Base-by-base conservation (phyloP, 2,888 invertebrate genomes). In the Scaeva pyrastri region DNA sequence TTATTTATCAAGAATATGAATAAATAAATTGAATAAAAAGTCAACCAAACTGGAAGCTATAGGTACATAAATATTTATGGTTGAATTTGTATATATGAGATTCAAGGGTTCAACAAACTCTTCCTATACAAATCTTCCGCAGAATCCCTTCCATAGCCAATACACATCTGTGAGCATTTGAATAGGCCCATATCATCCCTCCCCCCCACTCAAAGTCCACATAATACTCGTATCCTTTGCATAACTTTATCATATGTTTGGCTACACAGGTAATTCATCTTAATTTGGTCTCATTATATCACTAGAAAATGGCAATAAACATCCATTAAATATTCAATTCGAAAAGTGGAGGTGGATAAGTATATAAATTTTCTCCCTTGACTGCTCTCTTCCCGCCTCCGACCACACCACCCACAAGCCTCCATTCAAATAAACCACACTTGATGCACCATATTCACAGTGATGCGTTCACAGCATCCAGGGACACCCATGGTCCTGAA, bases 231-330 rank as follows among this genome's bases (percentile, higher is more conserved):
- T 12, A 43, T 64, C 16, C 23, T 64, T 64, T 45, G 26, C 26
- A 64, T 26, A 31, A 45, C 64, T 45, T 48, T 48, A 66, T 66
- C 48, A 48, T 31, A 31, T 48, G 72, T 76, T 76, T 66, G 71
- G 36, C 70, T 71, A 45, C 60, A 68, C 23, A 62, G 80, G 73
- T 81, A 85, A 85, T 81, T 85, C 76, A 76, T 81, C 81, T 73
- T 81, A 81, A 86, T 86, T 86, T 70, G 19, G 72, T 81, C 81
- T 86, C 81, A 86, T 86, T 86, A 81, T 73, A 62, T 52, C 76
- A 76, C 77, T 77, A 72, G 50, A 86, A 81, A 86, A 76, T 56
- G 72, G 68, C 81, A 81, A 85, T 85, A 68, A 81, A 81, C 60
- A 50, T 19, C 70, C 76, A 86, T 86, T 80, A 73, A 86, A 74